These are phyloP conservation scores for Solenodon paradoxus DNA, from an alignment of 2,113 vertebrate species.

Conservation along the genomic window DNA sequence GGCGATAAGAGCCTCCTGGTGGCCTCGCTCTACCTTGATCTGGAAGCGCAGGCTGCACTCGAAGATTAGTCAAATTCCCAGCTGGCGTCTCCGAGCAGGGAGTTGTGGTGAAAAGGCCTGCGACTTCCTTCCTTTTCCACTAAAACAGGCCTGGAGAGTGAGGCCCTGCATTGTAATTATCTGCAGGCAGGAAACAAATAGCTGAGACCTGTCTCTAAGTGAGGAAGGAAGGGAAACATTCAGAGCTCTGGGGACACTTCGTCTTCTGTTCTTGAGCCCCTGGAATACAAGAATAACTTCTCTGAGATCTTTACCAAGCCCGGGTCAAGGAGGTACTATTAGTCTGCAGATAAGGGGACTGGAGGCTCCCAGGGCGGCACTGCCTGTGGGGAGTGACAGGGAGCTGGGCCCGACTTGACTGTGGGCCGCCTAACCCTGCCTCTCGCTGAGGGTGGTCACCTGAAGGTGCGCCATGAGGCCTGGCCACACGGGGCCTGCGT, in stretches of 20 bases:
- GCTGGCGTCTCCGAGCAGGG: not conserved
- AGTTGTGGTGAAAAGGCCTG: not conserved
- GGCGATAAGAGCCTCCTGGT: not conserved
- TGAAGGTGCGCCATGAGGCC: no score
- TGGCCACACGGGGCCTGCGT: not conserved
- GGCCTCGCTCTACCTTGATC: not conserved
- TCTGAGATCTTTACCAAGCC: not conserved
- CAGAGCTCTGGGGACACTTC: not conserved
- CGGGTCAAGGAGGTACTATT: not conserved
- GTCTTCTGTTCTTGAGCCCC: not conserved
- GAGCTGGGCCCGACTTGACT: not conserved
- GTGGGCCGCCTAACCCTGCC: accelerated
- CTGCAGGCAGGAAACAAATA: constrained; percentile 29
- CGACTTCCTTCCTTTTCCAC: constrained; percentile 49
- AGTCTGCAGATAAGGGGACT: not conserved
- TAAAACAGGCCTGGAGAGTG: not conserved
- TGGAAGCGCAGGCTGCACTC: not conserved
- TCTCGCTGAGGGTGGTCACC: not conserved
- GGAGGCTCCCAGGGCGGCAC: accelerated
- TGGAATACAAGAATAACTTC: not conserved
- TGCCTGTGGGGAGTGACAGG: no score
- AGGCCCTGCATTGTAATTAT: constrained; percentile 36
- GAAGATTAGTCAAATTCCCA: constrained; percentile 44
- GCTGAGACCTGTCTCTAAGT: constrained; percentile 31
- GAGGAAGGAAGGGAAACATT: constrained; percentile 63